phyloP scores from a whole-genome alignment of 2,888 invertebrate genomes.

The Ditula angustiorana region DNA sequence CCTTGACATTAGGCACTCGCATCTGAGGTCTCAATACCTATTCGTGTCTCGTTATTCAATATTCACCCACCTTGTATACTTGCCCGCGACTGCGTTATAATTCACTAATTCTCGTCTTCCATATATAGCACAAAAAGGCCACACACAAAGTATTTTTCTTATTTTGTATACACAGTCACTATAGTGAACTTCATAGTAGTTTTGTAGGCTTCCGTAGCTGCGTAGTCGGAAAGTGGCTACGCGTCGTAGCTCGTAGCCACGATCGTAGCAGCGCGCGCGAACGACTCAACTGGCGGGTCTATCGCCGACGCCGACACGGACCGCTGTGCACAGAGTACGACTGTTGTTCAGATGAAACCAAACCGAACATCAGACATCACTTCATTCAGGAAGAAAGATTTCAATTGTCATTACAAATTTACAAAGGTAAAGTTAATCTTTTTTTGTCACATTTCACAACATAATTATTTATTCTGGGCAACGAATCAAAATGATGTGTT shows the following conservation, averaged over 20 bases:
- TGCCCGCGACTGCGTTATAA: constrained; percentile 43
- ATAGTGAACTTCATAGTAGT: constrained; percentile 51
- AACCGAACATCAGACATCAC: background rate
- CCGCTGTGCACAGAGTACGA: constrained; percentile 63
- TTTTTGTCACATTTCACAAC: too few relatives aligned
- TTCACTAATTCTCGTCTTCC: constrained; percentile 42
- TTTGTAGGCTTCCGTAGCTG: constrained; percentile 53
- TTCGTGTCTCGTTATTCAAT: constrained; percentile 64
- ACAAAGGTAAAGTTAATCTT: too few relatives aligned
- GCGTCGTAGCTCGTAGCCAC: constrained; percentile 62
- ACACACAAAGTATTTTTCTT: constrained; percentile 51
- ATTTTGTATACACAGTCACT: constrained; percentile 60
- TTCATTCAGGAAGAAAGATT: background rate
- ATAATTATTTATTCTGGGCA: too few relatives aligned
- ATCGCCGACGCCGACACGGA: constrained; percentile 70
- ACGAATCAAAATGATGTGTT: too few relatives aligned
- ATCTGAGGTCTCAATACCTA: constrained; percentile 57
- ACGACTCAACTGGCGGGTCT: constrained; percentile 71
- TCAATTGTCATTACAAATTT: too few relatives aligned
- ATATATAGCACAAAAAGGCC: constrained; percentile 55
- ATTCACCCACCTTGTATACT: constrained; percentile 67
- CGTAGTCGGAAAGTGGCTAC: constrained; percentile 63
- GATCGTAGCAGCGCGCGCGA: constrained; percentile 74
- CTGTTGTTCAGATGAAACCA: constrained; percentile 48
- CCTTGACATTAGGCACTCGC: constrained; percentile 75